Evolutionary conservation across 2,888 invertebrate genomes (phyloP).

Genomic region (Eilema sororculum): DNA sequence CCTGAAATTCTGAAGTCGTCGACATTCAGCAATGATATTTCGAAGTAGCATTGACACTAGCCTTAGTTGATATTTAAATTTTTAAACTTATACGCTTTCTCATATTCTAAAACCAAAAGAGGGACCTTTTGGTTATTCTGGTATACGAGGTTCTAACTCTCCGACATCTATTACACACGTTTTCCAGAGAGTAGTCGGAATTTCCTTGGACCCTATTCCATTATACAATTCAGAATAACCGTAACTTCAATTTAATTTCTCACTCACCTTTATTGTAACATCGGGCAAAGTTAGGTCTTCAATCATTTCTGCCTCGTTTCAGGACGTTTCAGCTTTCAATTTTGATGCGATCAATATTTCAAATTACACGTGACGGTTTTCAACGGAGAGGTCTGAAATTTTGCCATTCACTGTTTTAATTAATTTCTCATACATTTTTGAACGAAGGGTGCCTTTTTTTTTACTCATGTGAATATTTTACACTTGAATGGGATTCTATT

Average conservation of each 20-base stretch:
- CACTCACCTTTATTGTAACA: not conserved
- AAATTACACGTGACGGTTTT: constrained; percentile 25
- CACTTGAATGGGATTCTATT: constrained; percentile 16
- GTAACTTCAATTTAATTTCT: not conserved
- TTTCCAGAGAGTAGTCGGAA: not conserved
- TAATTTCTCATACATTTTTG: constrained; percentile 18
- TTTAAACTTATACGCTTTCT: no score
- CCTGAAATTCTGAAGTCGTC: no score
- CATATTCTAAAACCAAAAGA: no score
- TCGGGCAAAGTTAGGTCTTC: not conserved
- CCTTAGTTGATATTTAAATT: no score
- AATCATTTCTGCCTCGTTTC: constrained; percentile 15
- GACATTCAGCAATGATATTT: no score
- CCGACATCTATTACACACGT: no score
- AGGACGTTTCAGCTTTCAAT: constrained; percentile 14
- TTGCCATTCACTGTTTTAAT: constrained; percentile 16
- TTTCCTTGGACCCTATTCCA: not conserved
- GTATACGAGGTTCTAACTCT: no score
- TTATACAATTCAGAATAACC: not conserved
- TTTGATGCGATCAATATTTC: constrained; percentile 21
- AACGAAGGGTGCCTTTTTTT: constrained; percentile 10
- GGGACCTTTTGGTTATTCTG: no score
- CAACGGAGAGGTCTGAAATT: constrained; percentile 14
- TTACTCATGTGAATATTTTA: constrained; percentile 2
- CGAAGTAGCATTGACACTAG: no score